Percentiles rank a stretch among this genome's conserved stretches.
phyloP scores from a whole-genome alignment of 2,797 vertebrate genomes.

The Paratrypauchen microcephalus region DNA sequence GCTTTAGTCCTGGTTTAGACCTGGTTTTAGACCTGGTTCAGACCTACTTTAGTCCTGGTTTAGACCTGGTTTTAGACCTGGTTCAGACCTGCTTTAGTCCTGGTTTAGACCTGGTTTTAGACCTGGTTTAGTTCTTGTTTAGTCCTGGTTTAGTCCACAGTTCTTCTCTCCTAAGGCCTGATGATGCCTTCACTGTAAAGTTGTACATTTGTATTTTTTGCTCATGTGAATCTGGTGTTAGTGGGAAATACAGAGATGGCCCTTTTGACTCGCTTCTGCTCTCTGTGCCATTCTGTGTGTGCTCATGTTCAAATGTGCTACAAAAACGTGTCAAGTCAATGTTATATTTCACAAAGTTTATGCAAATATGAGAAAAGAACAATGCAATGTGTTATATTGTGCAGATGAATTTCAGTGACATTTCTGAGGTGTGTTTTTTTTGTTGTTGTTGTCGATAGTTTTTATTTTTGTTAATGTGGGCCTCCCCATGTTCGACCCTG shows the following conservation, averaged over 20 bases:
- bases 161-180: not conserved
- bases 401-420: slow-evolving; percentile 23
- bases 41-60: too few species aligned
- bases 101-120: too few species aligned
- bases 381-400: slow-evolving; percentile 9
- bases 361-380: not conserved
- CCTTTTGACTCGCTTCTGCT: too few species aligned
- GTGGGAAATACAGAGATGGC: not conserved
- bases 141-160: too few species aligned
- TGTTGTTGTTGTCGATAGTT: slow-evolving; percentile 28
- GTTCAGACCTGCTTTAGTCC: too few species aligned
- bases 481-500: slow-evolving; percentile 50
- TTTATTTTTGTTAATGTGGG: slow-evolving; percentile 70
- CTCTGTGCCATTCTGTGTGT: too few species aligned
- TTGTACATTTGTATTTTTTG: not conserved
- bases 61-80: too few species aligned
- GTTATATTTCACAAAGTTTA: not conserved
- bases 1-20: not conserved
- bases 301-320: not conserved
- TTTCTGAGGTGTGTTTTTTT: slow-evolving; percentile 15
- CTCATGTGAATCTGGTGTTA: not conserved
- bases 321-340: not conserved
- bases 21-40: too few species aligned
- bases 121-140: too few species aligned
- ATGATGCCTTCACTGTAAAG: not conserved